Evolutionary conservation across 2,888 invertebrate species (phyloP), one percentile per base, ranked within the genome.

Genomic region (Archaeoteleia sp.): DNA sequence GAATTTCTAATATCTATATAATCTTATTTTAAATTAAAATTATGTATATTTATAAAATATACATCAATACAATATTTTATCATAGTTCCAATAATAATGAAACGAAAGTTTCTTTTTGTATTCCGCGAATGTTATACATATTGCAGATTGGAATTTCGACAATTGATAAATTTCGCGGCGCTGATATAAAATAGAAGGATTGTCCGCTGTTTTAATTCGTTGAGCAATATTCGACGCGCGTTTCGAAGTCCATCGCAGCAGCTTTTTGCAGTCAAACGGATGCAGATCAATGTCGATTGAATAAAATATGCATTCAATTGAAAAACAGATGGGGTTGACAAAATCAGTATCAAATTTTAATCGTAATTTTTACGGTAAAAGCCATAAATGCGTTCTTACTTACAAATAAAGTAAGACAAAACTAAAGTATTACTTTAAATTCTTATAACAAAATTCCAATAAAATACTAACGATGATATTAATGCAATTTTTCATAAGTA

Each of bases 241-340:
- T 67, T 51, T 53, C 60, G 49, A 30, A 61, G 45, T 67, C 49
- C 45, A 67, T 60, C 49, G 55, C 46, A 14, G 34, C 55, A 42
- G 57, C 35, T 67, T 67, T 67, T 67, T 67, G 48, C 53, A 62
- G 67, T 67, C 67, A 67, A 67, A 62, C 67, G 55, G 55, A 61
- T 67, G 67, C 67, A 67, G 67, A 67, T 67, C 67, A 51, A 67
- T 67, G 61, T 67, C 67, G 67, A 67, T 61, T 61, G 51, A 67
- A 67, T 67, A 61, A 67, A 67, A 67, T 67, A 61, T 67, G 67
- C 67, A 60, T 67, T 67, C 60, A 60, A 67, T 61, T 61, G 54
- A 67, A 67, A 67, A 60, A 67, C 55, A 67, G 45, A 67, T 54
- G 14, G 37, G 49, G 43, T 49, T 60, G 67, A 55, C 60, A 49